Evolutionary conservation across 2,797 vertebrate species (phyloP), one percentile per base, ranked within the genome.

Genomic region (Microctenopoma steveboyesi): DNA sequence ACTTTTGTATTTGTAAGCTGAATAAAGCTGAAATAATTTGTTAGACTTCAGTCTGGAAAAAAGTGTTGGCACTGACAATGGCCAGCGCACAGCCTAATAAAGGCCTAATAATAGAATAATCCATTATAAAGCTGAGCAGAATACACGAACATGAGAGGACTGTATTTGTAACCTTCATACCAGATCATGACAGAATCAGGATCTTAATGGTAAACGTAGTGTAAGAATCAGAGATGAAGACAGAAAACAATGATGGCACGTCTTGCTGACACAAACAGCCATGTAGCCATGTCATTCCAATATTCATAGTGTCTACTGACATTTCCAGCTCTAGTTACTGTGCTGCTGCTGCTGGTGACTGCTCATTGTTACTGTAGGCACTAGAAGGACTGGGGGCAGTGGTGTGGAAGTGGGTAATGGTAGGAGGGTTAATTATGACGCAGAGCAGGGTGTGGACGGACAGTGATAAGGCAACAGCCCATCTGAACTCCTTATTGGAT

Each of bases 201-300:
- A 62, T 46, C 39, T 40, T 4, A 25, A 27, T 18, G 60, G 3
- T 25, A n/a, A 18, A n/a, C n/a, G n/a, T 25, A 7, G 2, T 22
- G 33, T n/a, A 8, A 50, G 15, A 76, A 54, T 39, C 53, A 59
- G 58, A 56, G 42, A 56, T 12, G 27, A 15, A 64, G 56, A 81
- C 47, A 48, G 33, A 59, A 47, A 75, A 75, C 63, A 48, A 54
- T 27, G 55, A 74, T 59, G 55, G 51, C 51, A 60, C 64, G 55
- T 62, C 27, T 39, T 25, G 30, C 47, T 59, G 59, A 74, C 64
- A 35, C 43, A 62, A 49, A 61, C 55, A 65, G 55, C 37, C 33
- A 43, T 37, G 42, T 61, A 42, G 45, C 33, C 3, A 11, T 58
- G 61, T 70, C 65, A 59, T 3, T 45, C 28, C 33, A 10, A 45